phyloP scores from a whole-genome alignment of 2,888 invertebrate genomes.

The Eristalis intricaria region DNA sequence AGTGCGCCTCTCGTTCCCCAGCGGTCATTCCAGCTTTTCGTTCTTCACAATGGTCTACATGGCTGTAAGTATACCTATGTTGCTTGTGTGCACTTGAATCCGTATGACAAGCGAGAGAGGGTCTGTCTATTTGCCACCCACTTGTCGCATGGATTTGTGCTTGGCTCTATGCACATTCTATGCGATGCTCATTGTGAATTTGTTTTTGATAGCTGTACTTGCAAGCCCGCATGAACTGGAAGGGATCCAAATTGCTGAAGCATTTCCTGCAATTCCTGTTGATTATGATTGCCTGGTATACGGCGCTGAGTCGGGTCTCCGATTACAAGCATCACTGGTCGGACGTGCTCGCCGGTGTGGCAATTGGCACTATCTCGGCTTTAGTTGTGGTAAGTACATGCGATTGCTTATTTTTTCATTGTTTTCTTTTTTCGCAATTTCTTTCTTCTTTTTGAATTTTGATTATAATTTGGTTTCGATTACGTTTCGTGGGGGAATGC shows the following conservation, averaged over 20 bases:
- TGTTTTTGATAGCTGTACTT: conserved; percentile 88
- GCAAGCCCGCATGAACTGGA: conserved; percentile 91
- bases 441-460: neutral
- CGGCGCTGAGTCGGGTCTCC: conserved; percentile 94
- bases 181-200: conserved; percentile 16
- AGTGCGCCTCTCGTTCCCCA: conserved; percentile 93
- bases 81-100: conserved; percentile 18
- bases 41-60: conserved; percentile 93
- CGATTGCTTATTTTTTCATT: conserved; percentile 2
- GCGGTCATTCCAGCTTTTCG: conserved; percentile 95
- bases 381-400: conserved; percentile 86
- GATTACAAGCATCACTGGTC: conserved; percentile 99
- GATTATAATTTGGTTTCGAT: neutral
- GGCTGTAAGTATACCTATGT: conserved; percentile 85
- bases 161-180: neutral
- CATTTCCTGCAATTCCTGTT: conserved; percentile 93
- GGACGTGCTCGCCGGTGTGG: conserved; percentile 93
- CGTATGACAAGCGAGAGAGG: neutral
- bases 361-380: conserved; percentile 87
- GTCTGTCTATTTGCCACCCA: neutral
- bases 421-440: conserved; percentile 23
- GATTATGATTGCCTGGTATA: conserved; percentile 91
- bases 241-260: conserved; percentile 89
- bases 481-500: neutral
- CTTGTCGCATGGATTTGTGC: conserved; percentile 27